A percentile compares a stretch with the other conserved stretches of the same genome.
These are phyloP conservation scores for Megalurothrips usitatus DNA, from an alignment of 2,888 invertebrate genomes.

Conservation along the genomic window DNA sequence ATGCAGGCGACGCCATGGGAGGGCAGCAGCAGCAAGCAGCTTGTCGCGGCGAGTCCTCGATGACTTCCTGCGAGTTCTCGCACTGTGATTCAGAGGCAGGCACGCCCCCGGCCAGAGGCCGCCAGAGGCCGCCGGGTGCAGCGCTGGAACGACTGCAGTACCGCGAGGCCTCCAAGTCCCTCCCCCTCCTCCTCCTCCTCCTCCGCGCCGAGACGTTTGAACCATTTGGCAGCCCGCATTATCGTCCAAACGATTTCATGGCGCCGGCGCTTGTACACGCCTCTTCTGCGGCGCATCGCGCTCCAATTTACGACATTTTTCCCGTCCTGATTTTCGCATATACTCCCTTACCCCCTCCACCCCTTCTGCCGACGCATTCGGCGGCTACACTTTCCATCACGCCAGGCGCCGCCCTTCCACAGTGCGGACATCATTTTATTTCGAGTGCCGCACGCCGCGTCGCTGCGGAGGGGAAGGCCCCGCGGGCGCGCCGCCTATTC, in stretches of 20 bases:
- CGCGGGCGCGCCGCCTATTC: too few relatives aligned
- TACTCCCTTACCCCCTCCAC: too few relatives aligned
- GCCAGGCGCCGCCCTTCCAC: too few relatives aligned
- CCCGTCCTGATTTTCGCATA: too few relatives aligned
- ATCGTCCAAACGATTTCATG: neutral
- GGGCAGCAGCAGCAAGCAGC: neutral
- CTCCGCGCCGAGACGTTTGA: neutral
- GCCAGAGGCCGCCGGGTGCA: neutral
- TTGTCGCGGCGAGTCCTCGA: neutral
- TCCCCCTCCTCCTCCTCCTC: neutral
- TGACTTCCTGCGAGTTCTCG: slow-evolving; percentile 3
- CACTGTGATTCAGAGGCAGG: slow-evolving; percentile 2
- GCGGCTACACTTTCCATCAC: neutral
- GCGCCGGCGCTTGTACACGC: neutral
- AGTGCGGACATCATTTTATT: too few relatives aligned
- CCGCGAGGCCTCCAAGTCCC: too few relatives aligned
- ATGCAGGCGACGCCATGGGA: neutral
- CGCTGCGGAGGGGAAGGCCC: too few relatives aligned
- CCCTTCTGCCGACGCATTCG: neutral
- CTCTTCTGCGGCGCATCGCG: too few relatives aligned
- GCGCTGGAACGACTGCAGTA: neutral
- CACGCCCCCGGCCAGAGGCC: neutral
- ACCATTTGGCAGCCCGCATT: slow-evolving; percentile 8
- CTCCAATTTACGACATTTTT: too few relatives aligned
- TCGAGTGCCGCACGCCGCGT: too few relatives aligned